phyloP scores from a whole-genome alignment of 2,113 vertebrate genomes.

The Macrotus californicus region DNA sequence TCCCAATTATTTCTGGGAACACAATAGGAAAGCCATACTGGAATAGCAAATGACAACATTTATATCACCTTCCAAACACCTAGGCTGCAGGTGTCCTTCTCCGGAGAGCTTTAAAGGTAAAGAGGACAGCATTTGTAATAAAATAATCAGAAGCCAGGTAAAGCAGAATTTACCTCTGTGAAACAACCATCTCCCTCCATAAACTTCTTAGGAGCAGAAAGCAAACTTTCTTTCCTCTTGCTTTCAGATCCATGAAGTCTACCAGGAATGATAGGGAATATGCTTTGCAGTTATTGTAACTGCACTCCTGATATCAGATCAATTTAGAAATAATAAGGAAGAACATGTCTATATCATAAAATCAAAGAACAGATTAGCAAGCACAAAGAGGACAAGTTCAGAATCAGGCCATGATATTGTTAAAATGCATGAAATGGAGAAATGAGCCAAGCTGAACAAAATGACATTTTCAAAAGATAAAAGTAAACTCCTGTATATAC shows the following conservation, averaged over 20 bases:
- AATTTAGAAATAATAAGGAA: neutral
- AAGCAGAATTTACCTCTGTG: neutral
- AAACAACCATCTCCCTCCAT: no score
- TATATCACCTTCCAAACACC: neutral
- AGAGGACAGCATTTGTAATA: neutral
- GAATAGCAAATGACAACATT: neutral
- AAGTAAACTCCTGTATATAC: neutral
- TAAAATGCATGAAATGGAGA: neutral
- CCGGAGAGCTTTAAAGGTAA: neutral
- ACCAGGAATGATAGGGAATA: neutral
- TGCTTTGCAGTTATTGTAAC: neutral
- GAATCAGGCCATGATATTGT: neutral
- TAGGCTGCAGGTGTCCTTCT: neutral
- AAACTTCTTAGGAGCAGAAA: neutral
- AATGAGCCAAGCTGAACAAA: neutral
- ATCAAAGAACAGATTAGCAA: neutral
- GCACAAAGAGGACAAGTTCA: neutral
- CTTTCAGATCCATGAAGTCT: neutral
- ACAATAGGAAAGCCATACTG: neutral
- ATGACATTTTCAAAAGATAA: neutral
- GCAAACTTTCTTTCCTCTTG: neutral
- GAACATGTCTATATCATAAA: neutral
- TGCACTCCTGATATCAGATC: neutral
- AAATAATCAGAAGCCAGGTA: neutral
- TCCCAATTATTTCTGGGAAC: slow-evolving; percentile 30